A percentile compares a stretch with the other conserved stretches of the same genome.
These are phyloP conservation scores for Pseudococcus longispinus DNA, from an alignment of 2,888 invertebrate species.

Conservation along the genomic window DNA sequence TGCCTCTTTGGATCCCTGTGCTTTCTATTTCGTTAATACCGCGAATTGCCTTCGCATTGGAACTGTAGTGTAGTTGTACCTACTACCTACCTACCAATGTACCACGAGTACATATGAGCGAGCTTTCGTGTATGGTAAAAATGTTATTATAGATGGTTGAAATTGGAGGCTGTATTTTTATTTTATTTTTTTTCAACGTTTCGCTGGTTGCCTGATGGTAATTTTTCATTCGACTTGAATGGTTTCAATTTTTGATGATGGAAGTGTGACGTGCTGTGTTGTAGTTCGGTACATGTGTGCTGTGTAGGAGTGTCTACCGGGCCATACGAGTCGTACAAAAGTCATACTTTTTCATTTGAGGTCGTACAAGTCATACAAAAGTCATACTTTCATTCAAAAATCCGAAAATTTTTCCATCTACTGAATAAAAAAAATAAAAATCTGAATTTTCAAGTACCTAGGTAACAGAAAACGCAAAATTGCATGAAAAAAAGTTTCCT, in stretches of 20 bases:
- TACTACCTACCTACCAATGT: background rate
- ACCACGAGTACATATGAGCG: background rate
- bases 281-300: background rate
- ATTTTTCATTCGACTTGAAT: conserved; percentile 5
- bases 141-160: conserved; percentile 8
- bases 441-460: too few species aligned
- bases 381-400: too few species aligned
- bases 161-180: background rate
- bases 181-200: background rate
- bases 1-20: background rate
- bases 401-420: too few species aligned
- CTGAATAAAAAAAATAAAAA: too few species aligned
- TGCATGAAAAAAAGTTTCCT: too few species aligned
- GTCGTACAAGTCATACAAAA: too few species aligned
- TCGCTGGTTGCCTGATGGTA: background rate
- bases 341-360: too few species aligned
- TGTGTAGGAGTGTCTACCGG: background rate
- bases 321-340: too few species aligned
- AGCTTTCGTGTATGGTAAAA: conserved; percentile 4
- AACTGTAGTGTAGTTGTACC: background rate
- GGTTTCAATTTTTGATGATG: conserved; percentile 2
- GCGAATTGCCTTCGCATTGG: conserved; percentile 47
- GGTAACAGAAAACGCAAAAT: too few species aligned
- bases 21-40: conserved; percentile 46
- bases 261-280: background rate